These are phyloP conservation scores for Lacanobia oleracea DNA, from an alignment of 2,888 invertebrate genomes.

Conservation along the genomic window DNA sequence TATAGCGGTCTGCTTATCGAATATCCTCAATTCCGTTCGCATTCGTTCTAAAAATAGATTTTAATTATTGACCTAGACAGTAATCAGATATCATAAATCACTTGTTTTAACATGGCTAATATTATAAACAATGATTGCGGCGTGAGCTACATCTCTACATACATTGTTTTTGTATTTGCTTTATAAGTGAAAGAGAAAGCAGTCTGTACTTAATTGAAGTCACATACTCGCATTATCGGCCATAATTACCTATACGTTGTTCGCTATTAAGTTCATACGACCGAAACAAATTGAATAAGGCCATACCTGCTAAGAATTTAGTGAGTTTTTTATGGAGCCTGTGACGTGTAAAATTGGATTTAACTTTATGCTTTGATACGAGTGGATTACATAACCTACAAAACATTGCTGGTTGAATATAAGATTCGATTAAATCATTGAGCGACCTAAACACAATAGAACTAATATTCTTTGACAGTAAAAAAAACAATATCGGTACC, in stretches of 20 bases:
- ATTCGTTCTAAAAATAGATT: not conserved
- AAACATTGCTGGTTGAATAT: not conserved
- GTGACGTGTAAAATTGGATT: constrained; percentile 2
- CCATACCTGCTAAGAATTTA: not conserved
- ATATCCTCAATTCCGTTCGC: constrained; percentile 6
- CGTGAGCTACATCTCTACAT: not conserved
- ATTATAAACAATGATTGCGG: not conserved
- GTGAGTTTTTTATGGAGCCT: not conserved
- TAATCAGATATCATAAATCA: constrained; percentile 3
- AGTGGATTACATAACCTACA: not conserved
- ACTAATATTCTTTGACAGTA: not conserved
- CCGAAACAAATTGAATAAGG: constrained; percentile 4
- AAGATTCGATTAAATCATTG: not conserved
- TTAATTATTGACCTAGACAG: constrained; percentile 15
- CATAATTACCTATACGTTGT: constrained; percentile 52
- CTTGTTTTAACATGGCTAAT: not conserved
- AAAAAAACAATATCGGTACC: constrained; percentile 8
- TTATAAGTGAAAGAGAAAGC: constrained; percentile 58
- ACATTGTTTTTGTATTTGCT: constrained; percentile 38
- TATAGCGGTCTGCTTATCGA: constrained; percentile 5
- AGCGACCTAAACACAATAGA: not conserved
- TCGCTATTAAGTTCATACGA: constrained; percentile 38
- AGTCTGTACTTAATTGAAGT: constrained; percentile 56
- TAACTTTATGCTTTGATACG: not conserved
- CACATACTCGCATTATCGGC: constrained; percentile 26